Evolutionary conservation across 2,888 invertebrate genomes (phyloP).

Genomic region (Eupithecia abbreviata): DNA sequence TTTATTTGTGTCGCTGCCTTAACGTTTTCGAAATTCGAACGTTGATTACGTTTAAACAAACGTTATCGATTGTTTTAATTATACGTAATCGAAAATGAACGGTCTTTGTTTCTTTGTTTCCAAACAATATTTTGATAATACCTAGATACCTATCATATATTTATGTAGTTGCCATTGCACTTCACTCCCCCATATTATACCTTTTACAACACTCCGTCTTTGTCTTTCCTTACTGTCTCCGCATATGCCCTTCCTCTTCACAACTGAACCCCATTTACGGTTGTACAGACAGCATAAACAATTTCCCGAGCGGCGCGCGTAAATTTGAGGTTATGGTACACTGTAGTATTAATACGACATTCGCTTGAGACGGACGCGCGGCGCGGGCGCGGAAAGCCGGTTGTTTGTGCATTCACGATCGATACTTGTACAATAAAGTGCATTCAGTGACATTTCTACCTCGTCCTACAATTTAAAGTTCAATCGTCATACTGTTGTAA

Average conservation of each 20-base stretch:
- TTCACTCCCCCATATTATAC: constrained; percentile 59
- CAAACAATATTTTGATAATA: constrained; percentile 25
- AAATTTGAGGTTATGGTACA: constrained; percentile 83
- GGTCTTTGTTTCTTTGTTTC: constrained; percentile 5
- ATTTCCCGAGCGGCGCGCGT: constrained; percentile 76
- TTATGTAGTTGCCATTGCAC: constrained; percentile 45
- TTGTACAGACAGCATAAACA: constrained; percentile 76
- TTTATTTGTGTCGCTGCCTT: neutral
- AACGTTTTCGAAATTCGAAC: neutral
- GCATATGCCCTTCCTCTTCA: constrained; percentile 62
- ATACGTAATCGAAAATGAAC: neutral
- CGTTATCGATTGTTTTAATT: neutral
- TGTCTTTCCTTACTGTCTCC: constrained; percentile 51
- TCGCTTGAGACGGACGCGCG: constrained; percentile 70
- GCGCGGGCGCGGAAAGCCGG: constrained; percentile 52
- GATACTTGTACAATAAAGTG: constrained; percentile 69
- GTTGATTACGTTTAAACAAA: neutral
- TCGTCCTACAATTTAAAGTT: constrained; percentile 27
- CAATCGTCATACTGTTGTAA: constrained; percentile 24
- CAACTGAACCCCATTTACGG: constrained; percentile 74
- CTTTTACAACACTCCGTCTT: constrained; percentile 61
- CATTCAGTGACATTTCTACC: constrained; percentile 56
- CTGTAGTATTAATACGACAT: constrained; percentile 80
- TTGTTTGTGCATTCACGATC: constrained; percentile 67
- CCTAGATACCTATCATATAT: constrained; percentile 40